Evolutionary conservation across 2,888 invertebrate genomes (phyloP), one percentile per base, ranked within the genome.

Genomic region (Pterobdella sp.): DNA sequence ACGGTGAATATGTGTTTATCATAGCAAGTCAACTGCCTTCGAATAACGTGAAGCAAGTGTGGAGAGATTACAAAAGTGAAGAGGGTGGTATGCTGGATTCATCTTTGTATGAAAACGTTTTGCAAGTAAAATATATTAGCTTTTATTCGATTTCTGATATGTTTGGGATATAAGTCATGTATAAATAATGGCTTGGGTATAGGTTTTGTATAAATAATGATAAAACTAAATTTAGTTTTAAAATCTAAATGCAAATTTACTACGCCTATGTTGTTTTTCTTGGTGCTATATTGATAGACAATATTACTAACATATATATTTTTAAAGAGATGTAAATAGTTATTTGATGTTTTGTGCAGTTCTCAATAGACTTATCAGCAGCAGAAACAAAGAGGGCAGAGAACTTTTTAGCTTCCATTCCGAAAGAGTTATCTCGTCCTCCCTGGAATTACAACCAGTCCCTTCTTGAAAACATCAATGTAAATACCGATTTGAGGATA

Each of bases 371-470:
- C 49, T 7, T 73, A 64, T n/a, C 26, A 32, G 56, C 63, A 36
- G 22, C 35, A 1, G 32, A 69, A 18, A 31, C 32, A 22, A 63
- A 26, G 18, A 68, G 36, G 10, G 18, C 36, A 32, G 35, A 29
- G 26, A 26, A 69, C 22, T 80, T 80, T 73, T 76, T 79, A 36
- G 77, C 79, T 31, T 71, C 76, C n/a, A 77, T 81, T n/a, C 76
- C 80, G 0, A 36, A 72, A 7, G 78, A 79, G 68, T 78, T 80
- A 78, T 78, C 80, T 7, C 77, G 78, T 18, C 77, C 78, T 29
- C 81, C 81, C 1, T 80, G 81, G 81, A 77, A 79, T 68, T 79
- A 79, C 66, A 74, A 72, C 68, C 29, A 37, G 26, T 42, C 74
- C 2, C 65, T 75, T 18, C 67, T 69, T n/a, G 49, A 68, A 2